Base-by-base conservation (phyloP, 2,888 invertebrate genomes). In the Leptinotarsa peninsularis region DNA sequence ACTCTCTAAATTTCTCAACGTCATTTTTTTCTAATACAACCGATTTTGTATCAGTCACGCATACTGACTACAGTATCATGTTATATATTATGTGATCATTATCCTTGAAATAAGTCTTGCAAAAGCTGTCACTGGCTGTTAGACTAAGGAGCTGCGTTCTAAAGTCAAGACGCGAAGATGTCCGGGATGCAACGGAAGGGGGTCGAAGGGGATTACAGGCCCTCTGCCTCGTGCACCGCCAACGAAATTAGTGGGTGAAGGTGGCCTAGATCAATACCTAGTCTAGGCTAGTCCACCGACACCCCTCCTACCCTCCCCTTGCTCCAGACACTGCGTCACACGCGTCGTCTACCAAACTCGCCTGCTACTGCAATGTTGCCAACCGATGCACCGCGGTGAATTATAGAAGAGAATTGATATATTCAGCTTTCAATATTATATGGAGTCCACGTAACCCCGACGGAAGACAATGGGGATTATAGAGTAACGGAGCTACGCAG, bases 171-270 rank as follows among this genome's bases (percentile, higher is more conserved):
- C 80, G 81, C 79, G 77, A 81, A 79, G 81, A 81, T 82, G 81
- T 80, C 79, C 82, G 82, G 81, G 83, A 80, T 84, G 84, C 83
- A 82, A 81, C 79, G 81, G 82, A 66, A 43, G 70, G 68, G 77
- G 75, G 75, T 69, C 76, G 73, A 72, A 72, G 67, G 73, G 75
- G 72, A 71, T 71, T 74, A 63, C 69, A 74, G 75, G 69, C 74
- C 78, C 79, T 74, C 77, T 73, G 75, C 77, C 75, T 75, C 76
- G 77, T 80, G 80, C 82, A 80, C 80, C 84, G 85, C 82, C 85
- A 84, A 86, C 86, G 86, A 87, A 88, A 88, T 88, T 88, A 88
- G 87, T 88, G 87, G 88, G 87, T 87, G 87, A 87, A 87, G 87
- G 87, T 87, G 84, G 86, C 86, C 87, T 86, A 88, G 88, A 88